Conservation (phyloP, 2,888 invertebrate species). For the Machimus rusticus region DNA sequence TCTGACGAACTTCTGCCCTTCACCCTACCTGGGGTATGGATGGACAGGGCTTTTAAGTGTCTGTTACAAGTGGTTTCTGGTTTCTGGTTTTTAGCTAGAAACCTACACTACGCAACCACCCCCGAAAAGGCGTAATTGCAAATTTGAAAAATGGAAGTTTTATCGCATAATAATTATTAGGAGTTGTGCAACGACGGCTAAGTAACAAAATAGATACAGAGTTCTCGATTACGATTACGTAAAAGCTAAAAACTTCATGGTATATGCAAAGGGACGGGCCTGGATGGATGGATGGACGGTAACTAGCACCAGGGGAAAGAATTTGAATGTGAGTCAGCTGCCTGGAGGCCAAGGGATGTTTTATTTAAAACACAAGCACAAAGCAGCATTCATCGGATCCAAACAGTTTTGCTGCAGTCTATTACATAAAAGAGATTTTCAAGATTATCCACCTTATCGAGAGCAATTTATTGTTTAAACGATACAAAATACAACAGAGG, state of each 20-base stretch:
- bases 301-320: background rate
- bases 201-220: background rate
- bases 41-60: background rate
- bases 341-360: background rate
- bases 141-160: background rate
- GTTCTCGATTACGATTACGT: constrained; percentile 21
- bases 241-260: constrained; percentile 12
- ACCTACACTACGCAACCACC: background rate
- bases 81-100: background rate
- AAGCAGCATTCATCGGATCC: background rate
- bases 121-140: background rate
- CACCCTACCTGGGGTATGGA: background rate
- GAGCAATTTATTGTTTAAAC: background rate
- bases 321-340: background rate
- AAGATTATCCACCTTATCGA: background rate
- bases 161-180: background rate
- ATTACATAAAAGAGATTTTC: constrained; percentile 3
- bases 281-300: background rate
- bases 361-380: constrained; percentile 19
- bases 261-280: background rate
- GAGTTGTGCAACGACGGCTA: background rate
- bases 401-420: constrained; percentile 2
- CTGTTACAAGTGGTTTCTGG: constrained; percentile 32
- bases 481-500: background rate
- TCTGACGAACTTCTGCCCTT: background rate